Percentiles rank a stretch among this genome's conserved stretches.
Evolutionary conservation across 2,113 vertebrate species (phyloP).

Genomic region (Ammodramus savannarum): DNA sequence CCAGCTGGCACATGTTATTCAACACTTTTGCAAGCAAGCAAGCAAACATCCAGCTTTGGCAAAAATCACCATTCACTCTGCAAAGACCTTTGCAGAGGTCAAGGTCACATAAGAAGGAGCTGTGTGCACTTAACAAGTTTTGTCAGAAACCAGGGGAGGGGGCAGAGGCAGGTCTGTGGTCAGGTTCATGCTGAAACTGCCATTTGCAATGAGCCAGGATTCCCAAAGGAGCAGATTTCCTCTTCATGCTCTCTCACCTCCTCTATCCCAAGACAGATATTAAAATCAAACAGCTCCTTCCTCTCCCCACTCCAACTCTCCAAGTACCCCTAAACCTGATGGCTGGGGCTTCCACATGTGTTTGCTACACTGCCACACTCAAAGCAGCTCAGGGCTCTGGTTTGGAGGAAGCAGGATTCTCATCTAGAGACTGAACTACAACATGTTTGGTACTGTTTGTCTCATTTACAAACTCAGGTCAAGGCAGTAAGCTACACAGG

Average conservation of each 20-base stretch:
- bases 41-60: background rate
- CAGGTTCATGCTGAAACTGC: background rate
- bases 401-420: background rate
- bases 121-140: background rate
- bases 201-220: background rate
- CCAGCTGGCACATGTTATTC: background rate
- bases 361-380: background rate
- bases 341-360: background rate
- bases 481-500: background rate
- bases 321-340: background rate
- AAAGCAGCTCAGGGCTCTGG: background rate
- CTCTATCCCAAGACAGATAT: background rate
- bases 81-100: background rate
- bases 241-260: background rate
- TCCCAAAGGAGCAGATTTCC: background rate
- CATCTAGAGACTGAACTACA: background rate
- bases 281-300: background rate
- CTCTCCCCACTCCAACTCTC: background rate
- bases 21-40: background rate
- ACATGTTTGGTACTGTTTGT: fast-evolving
- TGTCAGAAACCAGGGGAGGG: background rate
- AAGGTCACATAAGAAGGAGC: background rate
- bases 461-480: background rate
- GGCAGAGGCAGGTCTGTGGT: background rate
- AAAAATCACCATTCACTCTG: background rate